Evolutionary conservation across 2,888 invertebrate species (phyloP).

Genomic region (Lasioglossum figueresi): DNA sequence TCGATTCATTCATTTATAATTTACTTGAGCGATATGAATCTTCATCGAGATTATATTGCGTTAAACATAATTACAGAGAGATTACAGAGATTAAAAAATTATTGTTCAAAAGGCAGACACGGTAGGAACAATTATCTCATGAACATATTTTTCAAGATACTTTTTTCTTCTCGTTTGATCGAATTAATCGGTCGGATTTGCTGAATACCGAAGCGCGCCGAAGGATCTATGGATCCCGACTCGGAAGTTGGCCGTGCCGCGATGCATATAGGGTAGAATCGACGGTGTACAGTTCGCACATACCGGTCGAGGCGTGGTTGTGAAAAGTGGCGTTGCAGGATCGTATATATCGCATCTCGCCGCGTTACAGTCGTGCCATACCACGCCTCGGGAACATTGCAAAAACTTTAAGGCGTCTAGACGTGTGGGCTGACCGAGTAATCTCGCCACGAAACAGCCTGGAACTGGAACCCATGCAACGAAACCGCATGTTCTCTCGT

Average conservation of each 20-base stretch:
- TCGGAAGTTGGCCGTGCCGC: background rate
- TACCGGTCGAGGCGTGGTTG: constrained; percentile 64
- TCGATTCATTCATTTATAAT: background rate
- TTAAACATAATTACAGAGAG: too few species aligned
- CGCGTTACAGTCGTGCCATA: constrained; percentile 62
- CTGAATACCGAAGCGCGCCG: background rate
- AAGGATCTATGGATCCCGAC: background rate
- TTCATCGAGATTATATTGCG: background rate
- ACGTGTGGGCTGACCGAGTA: constrained; percentile 73
- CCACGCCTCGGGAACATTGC: constrained; percentile 65
- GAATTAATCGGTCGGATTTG: too few species aligned
- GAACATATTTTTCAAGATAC: too few species aligned
- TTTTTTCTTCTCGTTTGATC: too few species aligned
- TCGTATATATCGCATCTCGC: constrained; percentile 47
- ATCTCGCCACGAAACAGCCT: constrained; percentile 50
- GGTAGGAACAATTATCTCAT: too few species aligned
- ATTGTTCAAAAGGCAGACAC: too few species aligned
- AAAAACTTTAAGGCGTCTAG: constrained; percentile 75
- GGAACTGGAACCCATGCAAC: background rate
- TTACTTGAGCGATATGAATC: background rate
- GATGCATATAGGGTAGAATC: constrained; percentile 1
- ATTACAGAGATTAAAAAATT: too few species aligned
- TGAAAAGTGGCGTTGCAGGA: constrained; percentile 62
- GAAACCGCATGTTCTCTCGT: background rate
- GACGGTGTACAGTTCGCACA: background rate